These are phyloP conservation scores for Agraylea sexmaculata DNA, from an alignment of 1,140 invertebrate species.

Conservation along the genomic window DNA sequence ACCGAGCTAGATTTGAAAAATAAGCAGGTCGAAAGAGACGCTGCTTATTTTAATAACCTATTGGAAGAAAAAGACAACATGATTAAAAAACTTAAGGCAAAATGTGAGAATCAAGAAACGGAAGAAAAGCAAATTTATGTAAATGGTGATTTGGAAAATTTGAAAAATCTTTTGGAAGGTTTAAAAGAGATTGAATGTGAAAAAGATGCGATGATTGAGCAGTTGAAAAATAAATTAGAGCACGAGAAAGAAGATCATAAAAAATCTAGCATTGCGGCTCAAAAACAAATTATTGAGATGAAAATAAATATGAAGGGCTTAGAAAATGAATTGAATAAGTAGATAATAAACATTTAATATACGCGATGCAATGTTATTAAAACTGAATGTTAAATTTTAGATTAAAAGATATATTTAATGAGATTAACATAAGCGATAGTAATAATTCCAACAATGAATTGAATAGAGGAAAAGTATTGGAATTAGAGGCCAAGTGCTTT, in stretches of 20 bases:
- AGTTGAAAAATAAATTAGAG: conserved; percentile 32
- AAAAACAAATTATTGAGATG: conserved; percentile 26
- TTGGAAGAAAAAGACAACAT: conserved; percentile 15
- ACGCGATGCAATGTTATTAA: conserved; percentile 4
- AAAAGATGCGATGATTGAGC: conserved; percentile 28
- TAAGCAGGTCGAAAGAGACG: conserved; percentile 7
- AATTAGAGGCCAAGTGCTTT: conserved; percentile 35
- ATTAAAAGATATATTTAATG: conserved; percentile 17
- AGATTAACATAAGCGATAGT: conserved; percentile 21
- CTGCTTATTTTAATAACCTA: neutral
- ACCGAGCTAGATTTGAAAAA: no score
- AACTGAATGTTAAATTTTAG: conserved; percentile 10
- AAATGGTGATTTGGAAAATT: conserved; percentile 10
- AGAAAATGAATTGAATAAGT: conserved; percentile 30
- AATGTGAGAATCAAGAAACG: conserved; percentile 19
- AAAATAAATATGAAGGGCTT: conserved; percentile 27
- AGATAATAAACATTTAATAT: conserved; percentile 14
- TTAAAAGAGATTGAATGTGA: conserved; percentile 32
- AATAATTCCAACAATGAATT: conserved; percentile 27
- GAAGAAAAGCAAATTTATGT: conserved; percentile 24
- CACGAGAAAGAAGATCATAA: conserved; percentile 31
- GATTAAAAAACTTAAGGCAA: conserved; percentile 23
- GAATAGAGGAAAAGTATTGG: conserved; percentile 29
- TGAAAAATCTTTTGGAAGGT: conserved; percentile 24
- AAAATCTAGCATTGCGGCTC: conserved; percentile 21